Conservation (phyloP, 53 echinoderm and acorn worm genomes). For the Temnopleurus reevesii region DNA sequence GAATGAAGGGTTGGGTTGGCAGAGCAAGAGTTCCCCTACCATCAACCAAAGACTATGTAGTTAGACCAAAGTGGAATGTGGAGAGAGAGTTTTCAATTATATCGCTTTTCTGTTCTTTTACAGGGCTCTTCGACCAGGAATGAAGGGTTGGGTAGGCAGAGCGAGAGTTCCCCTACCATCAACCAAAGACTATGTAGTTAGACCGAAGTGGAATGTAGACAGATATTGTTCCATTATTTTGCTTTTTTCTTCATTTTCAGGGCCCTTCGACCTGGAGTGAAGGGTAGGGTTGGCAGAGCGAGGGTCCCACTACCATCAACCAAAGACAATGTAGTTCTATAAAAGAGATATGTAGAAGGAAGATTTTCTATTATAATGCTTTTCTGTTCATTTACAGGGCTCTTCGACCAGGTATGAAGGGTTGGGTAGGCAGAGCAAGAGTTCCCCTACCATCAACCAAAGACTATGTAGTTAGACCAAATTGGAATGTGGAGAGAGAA, state of each 20-base stretch:
- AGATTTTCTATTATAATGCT: no score
- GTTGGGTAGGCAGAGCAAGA: constrained; percentile 92
- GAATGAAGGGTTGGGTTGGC: constrained; percentile 88
- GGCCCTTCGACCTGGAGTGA: constrained; percentile 92
- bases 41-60: constrained; percentile 89
- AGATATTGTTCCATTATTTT: neutral
- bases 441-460: constrained; percentile 95
- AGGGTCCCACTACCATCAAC: constrained; percentile 95
- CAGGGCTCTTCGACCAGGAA: constrained; percentile 94
- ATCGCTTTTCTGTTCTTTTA: neutral
- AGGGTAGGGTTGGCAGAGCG: constrained; percentile 93
- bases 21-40: constrained; percentile 92
- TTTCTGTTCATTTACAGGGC: no score
- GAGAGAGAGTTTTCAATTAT: constrained; percentile 80
- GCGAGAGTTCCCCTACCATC: constrained; percentile 96
- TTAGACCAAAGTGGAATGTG: constrained; percentile 87
- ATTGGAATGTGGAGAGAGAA: constrained; percentile 87
- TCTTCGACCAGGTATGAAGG: constrained; percentile 90
- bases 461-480: constrained; percentile 94
- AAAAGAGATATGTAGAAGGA: constrained; percentile 77
- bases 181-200: constrained; percentile 91
- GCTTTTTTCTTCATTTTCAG: constrained; percentile 52
- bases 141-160: constrained; percentile 92
- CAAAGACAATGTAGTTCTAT: constrained; percentile 90
- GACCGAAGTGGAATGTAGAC: constrained; percentile 91